These are phyloP conservation scores for Cyprinodon brontotheroides DNA, from an alignment of 2,113 vertebrate genomes.

Conservation along the genomic window DNA sequence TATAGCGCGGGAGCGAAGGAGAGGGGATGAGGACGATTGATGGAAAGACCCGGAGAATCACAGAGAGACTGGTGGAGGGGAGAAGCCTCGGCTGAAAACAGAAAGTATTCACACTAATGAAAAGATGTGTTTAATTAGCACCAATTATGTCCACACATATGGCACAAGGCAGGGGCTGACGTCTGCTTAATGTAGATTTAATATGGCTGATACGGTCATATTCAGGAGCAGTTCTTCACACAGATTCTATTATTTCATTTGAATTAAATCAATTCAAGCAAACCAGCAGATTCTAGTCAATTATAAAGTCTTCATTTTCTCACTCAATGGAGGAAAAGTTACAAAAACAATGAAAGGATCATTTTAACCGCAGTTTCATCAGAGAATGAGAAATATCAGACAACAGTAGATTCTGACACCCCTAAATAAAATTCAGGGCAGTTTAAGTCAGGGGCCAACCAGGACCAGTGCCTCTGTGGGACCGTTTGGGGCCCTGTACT, in stretches of 20 bases:
- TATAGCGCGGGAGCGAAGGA: constrained; percentile 75
- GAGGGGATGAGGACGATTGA: constrained; percentile 44
- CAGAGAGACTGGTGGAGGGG: constrained; percentile 16
- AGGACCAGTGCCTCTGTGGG: no score
- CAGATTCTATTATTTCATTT: not conserved
- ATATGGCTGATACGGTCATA: not conserved
- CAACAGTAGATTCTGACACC: not conserved
- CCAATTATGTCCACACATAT: constrained; percentile 43
- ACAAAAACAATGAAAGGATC: not conserved
- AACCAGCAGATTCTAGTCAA: no score
- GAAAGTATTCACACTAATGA: constrained; percentile 34
- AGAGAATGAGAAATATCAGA: not conserved
- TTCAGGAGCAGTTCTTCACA: not conserved
- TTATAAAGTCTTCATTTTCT: not conserved
- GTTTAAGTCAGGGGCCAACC: no score
- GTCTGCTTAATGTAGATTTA: constrained; percentile 17
- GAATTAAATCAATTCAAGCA: not conserved
- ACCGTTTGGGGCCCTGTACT: no score
- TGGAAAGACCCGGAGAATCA: constrained; percentile 30
- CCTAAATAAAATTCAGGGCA: not conserved
- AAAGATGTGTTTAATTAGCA: constrained; percentile 57
- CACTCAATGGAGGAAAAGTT: no score
- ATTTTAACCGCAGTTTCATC: not conserved
- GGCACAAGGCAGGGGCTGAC: constrained; percentile 1
- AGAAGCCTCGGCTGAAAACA: constrained; percentile 28